Conservation (phyloP, 2,797 vertebrate species). For the Microcaecilia unicolor region DNA sequence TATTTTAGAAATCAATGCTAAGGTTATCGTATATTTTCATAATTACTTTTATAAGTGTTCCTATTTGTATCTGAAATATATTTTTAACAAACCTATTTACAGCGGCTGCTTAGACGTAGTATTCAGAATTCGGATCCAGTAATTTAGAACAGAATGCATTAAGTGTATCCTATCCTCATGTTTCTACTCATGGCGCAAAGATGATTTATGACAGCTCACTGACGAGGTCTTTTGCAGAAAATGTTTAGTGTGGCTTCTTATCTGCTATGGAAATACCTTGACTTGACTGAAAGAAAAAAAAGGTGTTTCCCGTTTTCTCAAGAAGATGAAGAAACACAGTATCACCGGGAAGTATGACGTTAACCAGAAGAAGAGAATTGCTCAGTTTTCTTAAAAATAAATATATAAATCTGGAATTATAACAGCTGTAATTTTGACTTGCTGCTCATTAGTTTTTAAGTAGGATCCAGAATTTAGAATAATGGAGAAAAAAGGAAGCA, state of each 20-base stretch:
- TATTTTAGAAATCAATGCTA: conserved; percentile 27
- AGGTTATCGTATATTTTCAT: conserved; percentile 4
- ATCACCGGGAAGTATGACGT: conserved; percentile 23
- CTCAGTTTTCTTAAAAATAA: too few species aligned
- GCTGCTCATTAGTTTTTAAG: too few species aligned
- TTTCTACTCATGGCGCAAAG: conserved; percentile 6
- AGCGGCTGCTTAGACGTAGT: too few species aligned
- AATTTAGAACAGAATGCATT: too few species aligned
- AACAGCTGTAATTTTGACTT: too few species aligned
- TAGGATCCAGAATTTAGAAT: too few species aligned
- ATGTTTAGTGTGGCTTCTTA: conserved; percentile 23
- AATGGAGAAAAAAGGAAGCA: too few species aligned
- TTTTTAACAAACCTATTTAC: not conserved
- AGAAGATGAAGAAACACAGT: conserved; percentile 26
- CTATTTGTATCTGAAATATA: conserved; percentile 6
- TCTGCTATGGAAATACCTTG: conserved; percentile 28
- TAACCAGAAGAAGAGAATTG: too few species aligned
- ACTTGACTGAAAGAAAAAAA: conserved; percentile 35
- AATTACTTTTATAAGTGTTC: not conserved
- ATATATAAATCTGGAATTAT: too few species aligned
- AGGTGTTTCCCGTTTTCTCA: conserved; percentile 18
- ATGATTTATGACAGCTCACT: conserved; percentile 12
- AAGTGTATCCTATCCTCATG: not conserved
- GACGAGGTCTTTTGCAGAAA: conserved; percentile 22
- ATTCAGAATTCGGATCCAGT: too few species aligned